phyloP scores from a whole-genome alignment of 2,797 vertebrate genomes.

The Melanotaenia boesemani region DNA sequence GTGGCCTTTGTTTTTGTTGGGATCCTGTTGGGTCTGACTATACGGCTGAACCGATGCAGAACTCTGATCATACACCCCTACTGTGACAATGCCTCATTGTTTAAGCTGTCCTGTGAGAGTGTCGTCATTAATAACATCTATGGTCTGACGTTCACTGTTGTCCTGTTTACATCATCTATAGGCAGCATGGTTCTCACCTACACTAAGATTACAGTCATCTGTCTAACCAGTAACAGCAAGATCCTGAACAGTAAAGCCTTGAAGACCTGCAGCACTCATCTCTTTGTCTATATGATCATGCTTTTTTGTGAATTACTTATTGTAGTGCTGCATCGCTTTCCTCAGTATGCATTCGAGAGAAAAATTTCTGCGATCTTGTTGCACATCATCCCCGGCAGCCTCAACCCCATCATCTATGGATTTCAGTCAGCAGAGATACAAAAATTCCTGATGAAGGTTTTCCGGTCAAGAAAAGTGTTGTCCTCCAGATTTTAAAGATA shows the following conservation, averaged over 20 bases:
- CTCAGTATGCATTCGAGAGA: neutral
- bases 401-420: neutral
- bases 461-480: no score
- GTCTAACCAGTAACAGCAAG: slow-evolving; percentile 66
- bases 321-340: neutral
- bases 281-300: slow-evolving; percentile 58
- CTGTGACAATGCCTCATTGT: neutral
- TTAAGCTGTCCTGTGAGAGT: slow-evolving; percentile 85
- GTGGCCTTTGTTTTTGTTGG: neutral
- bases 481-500: no score
- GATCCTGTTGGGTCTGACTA: neutral
- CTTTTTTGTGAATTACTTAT: neutral
- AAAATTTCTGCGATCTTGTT: neutral
- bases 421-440: neutral
- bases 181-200: no score
- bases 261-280: slow-evolving; percentile 67
- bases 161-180: slow-evolving; percentile 13
- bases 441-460: no score
- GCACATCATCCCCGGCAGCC: neutral
- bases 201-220: slow-evolving; percentile 26
- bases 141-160: no score
- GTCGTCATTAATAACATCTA: slow-evolving; percentile 76
- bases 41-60: neutral
- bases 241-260: slow-evolving; percentile 61
- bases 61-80: neutral